Evolutionary conservation across 2,888 invertebrate genomes (phyloP), one percentile per base, ranked within the genome.

Genomic region (Caenorhabditis sp.): DNA sequence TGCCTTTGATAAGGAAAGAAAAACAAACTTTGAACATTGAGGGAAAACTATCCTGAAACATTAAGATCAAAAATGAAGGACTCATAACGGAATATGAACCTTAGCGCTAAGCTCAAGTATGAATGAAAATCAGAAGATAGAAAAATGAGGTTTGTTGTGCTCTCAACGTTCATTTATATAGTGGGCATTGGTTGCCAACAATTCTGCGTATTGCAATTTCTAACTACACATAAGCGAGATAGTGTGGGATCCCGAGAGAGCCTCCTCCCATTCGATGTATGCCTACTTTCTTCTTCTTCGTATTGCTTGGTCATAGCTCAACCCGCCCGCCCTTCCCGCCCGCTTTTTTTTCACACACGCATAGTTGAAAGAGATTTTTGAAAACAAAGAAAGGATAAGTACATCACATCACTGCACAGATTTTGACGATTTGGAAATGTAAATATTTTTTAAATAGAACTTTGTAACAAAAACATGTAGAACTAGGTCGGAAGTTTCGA

Each of bases 161-260:
- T 23, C 23, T 23, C 52, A 10, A 52, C 23, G 21, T 52, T 23
- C 52, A 52, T 52, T 52, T 23, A 52, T 52, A 23, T 20, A 52
- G 23, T 52, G 52, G 52, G 20, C 17, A 43, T 3, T 14, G 43
- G 31, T 60, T 20, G 60, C 49, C 63, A 59, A 56, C 70, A 50
- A 71, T 71, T 71, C 71, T 67, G 56, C 71, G 71, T 71, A 71
- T 71, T 71, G 63, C 67, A 63, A 43, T 43, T 43, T 43, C 43
- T 14, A 43, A 43, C 43, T 43, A 43, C 43, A 43, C 43, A 43
- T 43, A 43, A 14, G 17, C 17, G 43, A 43, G 43, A 43, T 10
- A 43, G 43, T 43, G 14, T 14, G 17, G 17, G 43, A 43, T 43
- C 43, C 43, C 43, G 17, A 14, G 43, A 43, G 43, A 43, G 43